Evolutionary conservation across 2,797 vertebrate genomes (phyloP).

Genomic region (Cynodonichthys magdalenae): DNA sequence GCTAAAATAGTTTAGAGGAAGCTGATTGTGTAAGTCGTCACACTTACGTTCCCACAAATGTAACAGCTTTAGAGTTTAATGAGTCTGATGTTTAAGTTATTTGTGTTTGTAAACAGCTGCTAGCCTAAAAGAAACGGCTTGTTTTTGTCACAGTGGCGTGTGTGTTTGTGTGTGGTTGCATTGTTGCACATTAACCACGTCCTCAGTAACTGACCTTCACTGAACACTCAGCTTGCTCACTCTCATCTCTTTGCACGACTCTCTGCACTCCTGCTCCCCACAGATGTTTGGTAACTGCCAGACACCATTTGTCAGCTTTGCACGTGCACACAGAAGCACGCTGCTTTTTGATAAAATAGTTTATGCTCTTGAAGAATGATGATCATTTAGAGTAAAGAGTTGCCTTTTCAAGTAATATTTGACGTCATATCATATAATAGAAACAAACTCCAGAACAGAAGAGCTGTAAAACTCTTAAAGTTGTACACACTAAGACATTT

Average conservation of each 20-base stretch:
- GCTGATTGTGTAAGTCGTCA: slow-evolving; percentile 16
- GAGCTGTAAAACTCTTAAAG: too few species aligned
- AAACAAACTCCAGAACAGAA: too few species aligned
- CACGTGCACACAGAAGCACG: slow-evolving; percentile 10
- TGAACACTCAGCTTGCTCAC: slow-evolving; percentile 53
- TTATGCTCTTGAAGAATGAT: not conserved
- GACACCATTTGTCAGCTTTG: slow-evolving; percentile 16
- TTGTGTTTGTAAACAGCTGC: slow-evolving; percentile 21
- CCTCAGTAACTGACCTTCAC: slow-evolving; percentile 44
- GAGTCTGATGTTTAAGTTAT: slow-evolving; percentile 42
- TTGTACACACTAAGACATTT: too few species aligned
- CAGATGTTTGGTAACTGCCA: slow-evolving; percentile 30
- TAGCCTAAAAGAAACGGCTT: slow-evolving; percentile 17
- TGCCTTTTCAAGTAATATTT: too few species aligned
- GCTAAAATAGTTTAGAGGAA: slow-evolving; percentile 14
- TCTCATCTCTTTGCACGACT: slow-evolving; percentile 72
- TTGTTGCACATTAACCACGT: slow-evolving; percentile 25
- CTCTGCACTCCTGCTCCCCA: slow-evolving; percentile 43
- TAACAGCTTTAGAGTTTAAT: slow-evolving; percentile 49
- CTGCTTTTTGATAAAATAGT: slow-evolving; percentile 1
- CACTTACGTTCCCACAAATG: slow-evolving; percentile 20
- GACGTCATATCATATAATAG: too few species aligned
- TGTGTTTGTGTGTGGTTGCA: slow-evolving; percentile 28
- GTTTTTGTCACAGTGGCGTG: slow-evolving; percentile 46
- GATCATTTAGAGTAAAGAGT: too few species aligned